Evolutionary conservation across 2,797 vertebrate species (phyloP).

Genomic region (Gambusia yucatana): DNA sequence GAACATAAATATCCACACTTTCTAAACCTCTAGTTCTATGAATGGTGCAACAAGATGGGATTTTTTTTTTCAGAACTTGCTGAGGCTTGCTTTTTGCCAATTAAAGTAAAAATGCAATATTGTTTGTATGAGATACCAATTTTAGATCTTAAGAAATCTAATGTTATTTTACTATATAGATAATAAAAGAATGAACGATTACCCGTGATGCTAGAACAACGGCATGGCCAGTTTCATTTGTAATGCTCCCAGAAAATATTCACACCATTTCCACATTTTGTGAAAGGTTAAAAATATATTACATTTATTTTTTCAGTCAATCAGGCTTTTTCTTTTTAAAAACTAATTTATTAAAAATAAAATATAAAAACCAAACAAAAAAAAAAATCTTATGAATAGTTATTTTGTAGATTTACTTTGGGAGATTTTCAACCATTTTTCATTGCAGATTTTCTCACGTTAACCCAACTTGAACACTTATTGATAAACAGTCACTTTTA

Average conservation of each 20-base stretch:
- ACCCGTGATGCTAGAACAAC: neutral
- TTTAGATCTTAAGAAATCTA: neutral
- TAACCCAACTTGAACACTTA: neutral
- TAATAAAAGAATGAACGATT: neutral
- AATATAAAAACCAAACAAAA: neutral
- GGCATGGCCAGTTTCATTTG: neutral
- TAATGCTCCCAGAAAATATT: neutral
- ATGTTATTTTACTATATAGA: neutral
- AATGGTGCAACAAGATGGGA: neutral
- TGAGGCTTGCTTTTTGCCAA: neutral
- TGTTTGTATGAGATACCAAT: neutral
- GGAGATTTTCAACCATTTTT: constrained; percentile 1
- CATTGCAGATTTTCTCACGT: neutral
- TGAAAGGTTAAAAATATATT: neutral
- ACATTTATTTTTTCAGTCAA: neutral
- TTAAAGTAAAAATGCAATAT: neutral
- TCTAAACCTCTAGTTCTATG: neutral
- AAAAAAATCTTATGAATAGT: neutral
- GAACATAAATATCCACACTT: neutral
- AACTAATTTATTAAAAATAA: neutral
- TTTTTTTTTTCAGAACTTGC: neutral
- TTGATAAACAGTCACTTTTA: neutral
- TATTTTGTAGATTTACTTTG: neutral
- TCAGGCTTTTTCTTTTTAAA: neutral
- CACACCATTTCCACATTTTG: neutral